Evolutionary conservation across 2,888 invertebrate species (phyloP).

Genomic region (Oeneis ivallda): DNA sequence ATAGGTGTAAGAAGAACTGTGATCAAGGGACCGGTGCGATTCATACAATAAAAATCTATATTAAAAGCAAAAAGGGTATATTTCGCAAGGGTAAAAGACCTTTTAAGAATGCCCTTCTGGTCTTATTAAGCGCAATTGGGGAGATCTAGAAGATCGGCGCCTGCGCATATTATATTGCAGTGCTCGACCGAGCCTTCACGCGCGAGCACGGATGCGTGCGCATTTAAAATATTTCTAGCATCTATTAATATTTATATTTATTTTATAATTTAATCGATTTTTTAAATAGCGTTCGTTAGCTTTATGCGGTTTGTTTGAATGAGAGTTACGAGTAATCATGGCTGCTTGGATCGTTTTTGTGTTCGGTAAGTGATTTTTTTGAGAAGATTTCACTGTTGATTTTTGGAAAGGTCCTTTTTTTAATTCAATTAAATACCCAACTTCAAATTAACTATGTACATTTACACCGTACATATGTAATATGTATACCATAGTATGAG

Average conservation of each 20-base stretch:
- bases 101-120: conserved; percentile 21
- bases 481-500: too few relatives aligned
- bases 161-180: conserved; percentile 41
- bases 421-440: not conserved
- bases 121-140: conserved; percentile 28
- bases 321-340: conserved; percentile 17
- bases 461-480: too few relatives aligned
- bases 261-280: not conserved
- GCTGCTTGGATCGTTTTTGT: conserved; percentile 27
- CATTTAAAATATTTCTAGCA: not conserved
- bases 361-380: conserved; percentile 29
- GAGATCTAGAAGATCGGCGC: conserved; percentile 39
- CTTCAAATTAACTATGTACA: not conserved
- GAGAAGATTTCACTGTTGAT: conserved; percentile 3
- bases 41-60: conserved; percentile 2
- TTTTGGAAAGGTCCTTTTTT: not conserved
- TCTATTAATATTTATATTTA: not conserved
- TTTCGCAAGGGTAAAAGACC: conserved; percentile 30
- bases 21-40: too few relatives aligned
- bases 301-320: conserved; percentile 10
- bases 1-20: too few relatives aligned
- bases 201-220: conserved; percentile 39
- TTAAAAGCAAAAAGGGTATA: conserved; percentile 11
- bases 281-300: not conserved
- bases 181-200: conserved; percentile 37